These are phyloP conservation scores for Paraescarpia echinospica DNA, from an alignment of 1,140 invertebrate species.

Conservation along the genomic window DNA sequence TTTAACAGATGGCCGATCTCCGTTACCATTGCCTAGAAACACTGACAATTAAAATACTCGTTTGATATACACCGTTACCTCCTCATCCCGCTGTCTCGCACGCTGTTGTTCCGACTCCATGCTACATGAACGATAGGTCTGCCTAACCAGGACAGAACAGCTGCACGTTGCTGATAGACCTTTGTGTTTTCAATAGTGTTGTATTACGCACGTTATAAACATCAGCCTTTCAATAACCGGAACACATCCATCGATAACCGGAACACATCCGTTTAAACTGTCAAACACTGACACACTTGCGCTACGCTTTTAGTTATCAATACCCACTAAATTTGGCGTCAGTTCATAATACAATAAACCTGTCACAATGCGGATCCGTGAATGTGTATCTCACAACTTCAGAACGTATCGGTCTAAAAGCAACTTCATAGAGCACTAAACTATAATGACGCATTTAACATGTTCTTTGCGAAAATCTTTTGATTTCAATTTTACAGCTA, in stretches of 20 bases:
- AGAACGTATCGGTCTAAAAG: neutral
- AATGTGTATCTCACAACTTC: neutral
- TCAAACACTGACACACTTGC: too few species aligned
- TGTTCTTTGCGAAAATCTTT: neutral
- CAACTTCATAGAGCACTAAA: neutral
- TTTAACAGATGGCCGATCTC: neutral
- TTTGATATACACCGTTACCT: too few species aligned
- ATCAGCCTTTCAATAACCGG: neutral
- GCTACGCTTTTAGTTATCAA: neutral
- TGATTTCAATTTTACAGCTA: neutral
- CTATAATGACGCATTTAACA: neutral
- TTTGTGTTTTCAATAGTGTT: neutral
- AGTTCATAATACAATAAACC: neutral
- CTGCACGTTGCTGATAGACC: neutral
- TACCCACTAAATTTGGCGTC: neutral
- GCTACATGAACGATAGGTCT: neutral
- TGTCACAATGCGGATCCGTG: neutral
- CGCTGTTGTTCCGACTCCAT: too few species aligned
- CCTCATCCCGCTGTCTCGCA: too few species aligned
- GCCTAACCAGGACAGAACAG: neutral
- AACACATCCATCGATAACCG: neutral
- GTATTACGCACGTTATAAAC: neutral
- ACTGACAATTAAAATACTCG: neutral
- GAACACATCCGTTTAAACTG: neutral
- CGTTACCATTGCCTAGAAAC: neutral